Percentiles rank a stretch among this genome's conserved stretches.
Conservation (phyloP, 2,888 invertebrate species). For the Empis livida region DNA sequence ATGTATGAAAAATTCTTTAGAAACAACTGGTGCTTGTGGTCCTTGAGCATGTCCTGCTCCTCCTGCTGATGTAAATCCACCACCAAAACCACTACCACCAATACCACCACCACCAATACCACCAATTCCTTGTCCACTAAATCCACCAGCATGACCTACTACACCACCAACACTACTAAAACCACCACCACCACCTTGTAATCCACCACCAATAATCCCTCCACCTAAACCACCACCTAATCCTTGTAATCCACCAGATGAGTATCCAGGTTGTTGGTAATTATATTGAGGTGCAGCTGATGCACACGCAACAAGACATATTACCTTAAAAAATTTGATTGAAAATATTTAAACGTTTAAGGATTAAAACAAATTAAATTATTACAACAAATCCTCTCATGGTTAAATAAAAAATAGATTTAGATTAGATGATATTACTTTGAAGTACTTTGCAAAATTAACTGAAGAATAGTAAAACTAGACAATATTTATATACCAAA, state of each 20-base stretch:
- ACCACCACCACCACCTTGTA: background rate
- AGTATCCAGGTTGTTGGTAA: background rate
- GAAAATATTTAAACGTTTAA: background rate
- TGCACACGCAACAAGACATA: background rate
- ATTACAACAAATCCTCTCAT: too few relatives aligned
- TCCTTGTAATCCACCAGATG: background rate
- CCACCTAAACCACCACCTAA: background rate
- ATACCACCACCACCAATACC: background rate
- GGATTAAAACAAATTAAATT: too few relatives aligned
- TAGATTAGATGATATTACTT: too few relatives aligned
- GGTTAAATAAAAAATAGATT: too few relatives aligned
- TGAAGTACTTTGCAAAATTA: too few relatives aligned
- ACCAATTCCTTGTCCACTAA: slow-evolving; percentile 7
- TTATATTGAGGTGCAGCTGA: background rate
- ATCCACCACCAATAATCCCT: background rate
- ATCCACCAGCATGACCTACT: slow-evolving; percentile 15
- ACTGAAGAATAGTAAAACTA: too few relatives aligned
- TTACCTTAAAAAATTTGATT: too few relatives aligned
- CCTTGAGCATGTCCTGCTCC: slow-evolving; percentile 1
- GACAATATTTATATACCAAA: too few relatives aligned
- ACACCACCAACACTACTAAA: background rate
- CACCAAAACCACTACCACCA: slow-evolving; percentile 10
- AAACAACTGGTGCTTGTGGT: slow-evolving; percentile 14
- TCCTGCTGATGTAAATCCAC: slow-evolving; percentile 1
- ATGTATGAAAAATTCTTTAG: slow-evolving; percentile 35